Conservation (phyloP, 2,113 vertebrate species). For the Penelope pileata region DNA sequence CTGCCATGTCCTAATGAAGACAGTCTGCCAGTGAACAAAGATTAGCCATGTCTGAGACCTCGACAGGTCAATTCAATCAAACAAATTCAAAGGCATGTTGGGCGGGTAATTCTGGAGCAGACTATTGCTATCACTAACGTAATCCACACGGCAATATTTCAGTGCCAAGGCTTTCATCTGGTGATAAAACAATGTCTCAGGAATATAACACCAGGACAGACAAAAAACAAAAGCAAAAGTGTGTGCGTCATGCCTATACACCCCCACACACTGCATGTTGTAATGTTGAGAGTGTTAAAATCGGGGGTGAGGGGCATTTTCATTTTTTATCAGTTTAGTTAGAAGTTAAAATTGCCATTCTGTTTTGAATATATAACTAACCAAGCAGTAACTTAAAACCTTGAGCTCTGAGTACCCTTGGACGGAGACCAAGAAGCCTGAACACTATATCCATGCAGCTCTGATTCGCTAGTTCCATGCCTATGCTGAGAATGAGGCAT, state of each 20-base stretch:
- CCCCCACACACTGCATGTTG: background rate
- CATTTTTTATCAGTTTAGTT: constrained; percentile 6
- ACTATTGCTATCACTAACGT: constrained; percentile 47
- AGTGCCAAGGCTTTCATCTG: constrained; percentile 51
- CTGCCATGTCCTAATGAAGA: constrained; percentile 27
- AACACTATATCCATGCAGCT: background rate
- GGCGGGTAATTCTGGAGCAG: constrained; percentile 56
- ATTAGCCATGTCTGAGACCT: constrained; percentile 41
- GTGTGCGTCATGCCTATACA: background rate
- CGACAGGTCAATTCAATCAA: background rate
- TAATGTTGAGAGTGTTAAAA: background rate
- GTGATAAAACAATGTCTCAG: constrained; percentile 15
- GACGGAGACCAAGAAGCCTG: constrained; percentile 40
- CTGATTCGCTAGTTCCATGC: constrained; percentile 22
- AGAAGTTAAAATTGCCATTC: constrained; percentile 1
- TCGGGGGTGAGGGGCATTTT: background rate
- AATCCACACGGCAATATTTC: constrained; percentile 57
- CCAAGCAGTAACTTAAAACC: constrained; percentile 35
- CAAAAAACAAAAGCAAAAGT: constrained; percentile 16
- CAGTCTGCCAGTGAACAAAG: constrained; percentile 38
- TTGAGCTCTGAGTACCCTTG: background rate
- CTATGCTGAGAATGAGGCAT: background rate
- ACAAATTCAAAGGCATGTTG: constrained; percentile 52
- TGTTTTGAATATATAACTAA: background rate
- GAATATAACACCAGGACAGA: constrained; percentile 26